phyloP scores from a whole-genome alignment of 2,113 vertebrate species.

The Paracanthobrama guichenoti region DNA sequence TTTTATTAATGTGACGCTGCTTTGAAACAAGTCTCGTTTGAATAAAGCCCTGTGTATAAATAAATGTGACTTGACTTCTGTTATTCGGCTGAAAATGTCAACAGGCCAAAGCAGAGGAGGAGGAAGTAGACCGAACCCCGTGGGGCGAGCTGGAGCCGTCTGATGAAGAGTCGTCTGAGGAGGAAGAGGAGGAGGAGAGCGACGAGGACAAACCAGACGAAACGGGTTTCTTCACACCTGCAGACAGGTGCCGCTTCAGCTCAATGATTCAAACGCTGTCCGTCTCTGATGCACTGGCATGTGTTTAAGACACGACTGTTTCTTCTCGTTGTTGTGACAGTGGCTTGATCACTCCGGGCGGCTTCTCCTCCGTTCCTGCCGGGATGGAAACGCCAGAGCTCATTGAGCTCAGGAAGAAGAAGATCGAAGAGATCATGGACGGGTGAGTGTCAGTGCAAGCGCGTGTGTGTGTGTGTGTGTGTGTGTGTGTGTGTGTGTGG shows the following conservation, averaged over 20 bases:
- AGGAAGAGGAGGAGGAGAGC: conserved; percentile 92
- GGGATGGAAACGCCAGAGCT: conserved; percentile 93
- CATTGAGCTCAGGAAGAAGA: conserved; percentile 94
- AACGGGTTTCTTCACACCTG: conserved; percentile 90
- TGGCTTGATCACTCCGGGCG: conserved; percentile 89
- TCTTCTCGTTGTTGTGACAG: conserved; percentile 61
- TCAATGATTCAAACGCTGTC: not conserved
- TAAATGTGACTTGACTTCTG: too few species aligned
- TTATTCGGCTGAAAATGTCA: not conserved
- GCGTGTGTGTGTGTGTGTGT: too few species aligned
- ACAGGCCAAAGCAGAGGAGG: conserved; percentile 88
- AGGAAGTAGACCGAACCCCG: conserved; percentile 86
- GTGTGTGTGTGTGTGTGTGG: not conserved
- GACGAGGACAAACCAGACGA: conserved; percentile 94
- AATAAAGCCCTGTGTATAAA: too few species aligned
- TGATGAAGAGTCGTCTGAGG: conserved; percentile 90
- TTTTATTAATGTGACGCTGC: too few species aligned
- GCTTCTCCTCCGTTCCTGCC: conserved; percentile 88
- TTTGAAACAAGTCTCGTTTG: too few species aligned
- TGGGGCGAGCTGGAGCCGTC: conserved; percentile 93
- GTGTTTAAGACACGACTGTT: not conserved
- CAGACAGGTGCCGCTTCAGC: conserved; percentile 80
- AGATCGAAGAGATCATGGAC: conserved; percentile 94
- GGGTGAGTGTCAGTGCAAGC: conserved; percentile 73
- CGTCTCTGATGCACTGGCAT: not conserved